These are phyloP conservation scores for Periphyllus acericola DNA, from an alignment of 2,888 invertebrate genomes.

Conservation along the genomic window DNA sequence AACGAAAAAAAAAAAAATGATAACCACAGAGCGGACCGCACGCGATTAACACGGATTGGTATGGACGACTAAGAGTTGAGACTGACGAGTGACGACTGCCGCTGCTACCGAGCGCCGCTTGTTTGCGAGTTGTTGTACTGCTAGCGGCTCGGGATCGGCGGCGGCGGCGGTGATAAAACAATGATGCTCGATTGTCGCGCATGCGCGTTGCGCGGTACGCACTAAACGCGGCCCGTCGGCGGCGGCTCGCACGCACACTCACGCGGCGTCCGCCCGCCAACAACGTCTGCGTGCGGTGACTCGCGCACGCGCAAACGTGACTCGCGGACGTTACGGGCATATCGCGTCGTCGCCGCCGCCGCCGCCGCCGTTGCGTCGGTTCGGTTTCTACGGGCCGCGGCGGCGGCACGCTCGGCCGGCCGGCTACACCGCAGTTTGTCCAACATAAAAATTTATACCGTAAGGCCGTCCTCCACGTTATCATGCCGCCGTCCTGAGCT, in stretches of 20 bases:
- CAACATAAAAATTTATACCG: too few relatives aligned
- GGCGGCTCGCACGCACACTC: not conserved
- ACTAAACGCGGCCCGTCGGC: not conserved
- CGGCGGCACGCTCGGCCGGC: not conserved
- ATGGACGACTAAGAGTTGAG: not conserved
- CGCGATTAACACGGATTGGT: not conserved
- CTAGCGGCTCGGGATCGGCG: not conserved
- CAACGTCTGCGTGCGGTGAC: not conserved
- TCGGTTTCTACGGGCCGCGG: not conserved
- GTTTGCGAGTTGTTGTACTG: not conserved
- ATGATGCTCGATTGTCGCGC: not conserved
- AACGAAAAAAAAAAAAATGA: not conserved
- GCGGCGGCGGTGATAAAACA: not conserved
- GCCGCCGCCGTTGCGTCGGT: not conserved
- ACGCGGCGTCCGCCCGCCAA: not conserved
- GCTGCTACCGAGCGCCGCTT: not conserved
- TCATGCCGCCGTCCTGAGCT: not conserved
- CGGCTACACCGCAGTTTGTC: not conserved
- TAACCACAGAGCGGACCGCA: not conserved
- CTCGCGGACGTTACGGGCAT: not conserved
- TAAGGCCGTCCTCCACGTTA: not conserved
- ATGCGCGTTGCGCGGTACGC: not conserved
- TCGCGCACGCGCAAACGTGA: not conserved
- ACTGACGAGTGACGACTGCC: not conserved
- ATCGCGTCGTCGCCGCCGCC: not conserved